Base-by-base conservation (phyloP, 2,113 vertebrate genomes). In the Sapajus apella region DNA sequence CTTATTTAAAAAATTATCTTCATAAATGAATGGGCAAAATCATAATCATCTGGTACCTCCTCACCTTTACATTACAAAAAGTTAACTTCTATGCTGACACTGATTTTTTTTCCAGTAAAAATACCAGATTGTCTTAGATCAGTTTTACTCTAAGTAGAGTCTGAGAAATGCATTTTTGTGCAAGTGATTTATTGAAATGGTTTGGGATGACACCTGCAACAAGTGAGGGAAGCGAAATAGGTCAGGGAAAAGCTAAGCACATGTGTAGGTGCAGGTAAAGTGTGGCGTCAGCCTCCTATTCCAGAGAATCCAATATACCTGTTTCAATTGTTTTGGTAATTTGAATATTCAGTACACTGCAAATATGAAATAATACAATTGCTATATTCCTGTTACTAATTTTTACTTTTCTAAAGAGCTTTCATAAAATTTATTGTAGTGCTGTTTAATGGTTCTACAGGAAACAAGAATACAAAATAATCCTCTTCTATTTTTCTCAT, bases 21-120 rank as follows among this genome's bases (percentile, higher is more conserved):
- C 35, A 50, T 94, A 88, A 88, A 86, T 93, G 10, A 96, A 79
- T 70, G 21, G 43, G 2, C 16, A 75, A 88, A 88, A 77, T 76
- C 30, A 72, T 52, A 84, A 88, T 70, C 7, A n/a, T 35, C 45
- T 73, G 25, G 5, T 91, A n/a, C 6, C 23, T 70, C 11, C 37
- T 50, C 45, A 89, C 86, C 5, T 52, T 70, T 83, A 58, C 6
- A 79, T 25, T 73, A 35, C 56, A 76, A 87, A 45, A 30, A 3
- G 23, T 14, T 61, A 11, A 64, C 84, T 73, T 92, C 17, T 35
- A 25, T 23, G 18, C 13, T 16, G 27, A 56, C 16, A 43, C 1
- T 45, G 9, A 18, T n/a, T 50, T 14, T 40, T 8, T 50, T 1
- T 20, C 18, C 50, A 6, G 0, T 88, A 35, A 61, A 20, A 5